phyloP scores from a whole-genome alignment of 2,113 vertebrate species.

The Balaenoptera acutorostrata region DNA sequence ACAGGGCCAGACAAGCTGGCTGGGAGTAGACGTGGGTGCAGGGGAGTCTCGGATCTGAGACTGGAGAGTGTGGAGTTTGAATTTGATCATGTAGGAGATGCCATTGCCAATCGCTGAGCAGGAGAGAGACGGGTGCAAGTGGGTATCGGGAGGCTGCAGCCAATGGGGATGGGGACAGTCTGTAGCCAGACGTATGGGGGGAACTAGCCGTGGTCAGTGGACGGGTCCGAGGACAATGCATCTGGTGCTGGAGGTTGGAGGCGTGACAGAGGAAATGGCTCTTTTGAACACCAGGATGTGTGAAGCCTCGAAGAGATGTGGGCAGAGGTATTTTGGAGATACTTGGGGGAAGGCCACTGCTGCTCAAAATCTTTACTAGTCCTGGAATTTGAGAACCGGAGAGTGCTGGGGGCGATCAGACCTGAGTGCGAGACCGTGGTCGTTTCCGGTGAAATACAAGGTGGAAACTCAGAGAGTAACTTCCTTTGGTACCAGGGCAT shows the following conservation, averaged over 20 bases:
- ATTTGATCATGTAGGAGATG: not conserved
- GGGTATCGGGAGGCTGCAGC: not conserved
- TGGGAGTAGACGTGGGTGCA: not conserved
- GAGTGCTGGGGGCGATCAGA: not conserved
- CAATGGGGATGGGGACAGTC: not conserved
- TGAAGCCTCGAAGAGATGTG: not conserved
- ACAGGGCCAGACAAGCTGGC: not conserved
- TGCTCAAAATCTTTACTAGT: not conserved
- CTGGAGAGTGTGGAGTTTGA: not conserved
- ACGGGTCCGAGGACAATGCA: accelerated
- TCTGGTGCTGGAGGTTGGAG: not conserved
- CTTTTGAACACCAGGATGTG: not conserved
- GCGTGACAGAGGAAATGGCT: not conserved
- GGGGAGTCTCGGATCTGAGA: not conserved
- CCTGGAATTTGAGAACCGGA: not conserved
- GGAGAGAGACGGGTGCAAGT: not conserved
- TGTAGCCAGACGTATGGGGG: accelerated
- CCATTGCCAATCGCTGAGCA: not conserved
- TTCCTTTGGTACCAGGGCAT: not conserved
- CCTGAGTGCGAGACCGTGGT: accelerated
- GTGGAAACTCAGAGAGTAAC: not conserved
- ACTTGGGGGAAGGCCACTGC: not conserved
- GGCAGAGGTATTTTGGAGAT: not conserved
- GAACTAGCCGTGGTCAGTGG: accelerated
- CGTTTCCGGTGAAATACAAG: not conserved